Conservation (phyloP, 2,113 vertebrate genomes). For the Fukomys damarensis region DNA sequence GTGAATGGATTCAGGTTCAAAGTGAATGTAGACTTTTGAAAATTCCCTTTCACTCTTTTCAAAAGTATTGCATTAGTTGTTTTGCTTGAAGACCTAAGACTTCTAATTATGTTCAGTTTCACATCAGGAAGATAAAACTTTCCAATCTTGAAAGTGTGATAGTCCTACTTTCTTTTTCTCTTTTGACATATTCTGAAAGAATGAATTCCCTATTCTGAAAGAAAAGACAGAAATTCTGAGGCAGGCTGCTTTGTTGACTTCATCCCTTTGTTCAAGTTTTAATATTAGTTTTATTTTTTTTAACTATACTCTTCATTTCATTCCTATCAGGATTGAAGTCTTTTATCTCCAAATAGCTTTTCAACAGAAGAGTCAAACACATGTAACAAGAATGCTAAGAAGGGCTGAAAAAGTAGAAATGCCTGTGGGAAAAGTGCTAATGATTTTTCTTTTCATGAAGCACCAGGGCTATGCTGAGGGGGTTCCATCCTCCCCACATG, state of each 20-base stretch:
- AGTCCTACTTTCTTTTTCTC: conserved; percentile 46
- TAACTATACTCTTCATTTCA: conserved; percentile 54
- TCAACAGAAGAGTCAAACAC: conserved; percentile 48
- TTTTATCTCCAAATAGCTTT: conserved; percentile 63
- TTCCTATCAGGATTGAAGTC: conserved; percentile 50
- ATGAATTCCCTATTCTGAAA: conserved; percentile 18
- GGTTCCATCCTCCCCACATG: background rate
- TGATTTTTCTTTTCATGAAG: conserved; percentile 15
- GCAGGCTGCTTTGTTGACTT: background rate
- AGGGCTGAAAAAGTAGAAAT: conserved; percentile 48
- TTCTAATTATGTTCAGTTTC: conserved; percentile 54
- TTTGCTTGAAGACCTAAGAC: conserved; percentile 42
- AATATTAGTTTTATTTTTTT: conserved; percentile 50
- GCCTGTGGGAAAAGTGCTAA: background rate
- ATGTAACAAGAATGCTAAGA: conserved; percentile 21
- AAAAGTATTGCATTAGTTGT: background rate
- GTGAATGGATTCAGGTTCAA: conserved; percentile 1
- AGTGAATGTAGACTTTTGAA: conserved; percentile 15
- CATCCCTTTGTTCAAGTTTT: conserved; percentile 3
- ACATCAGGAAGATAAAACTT: background rate
- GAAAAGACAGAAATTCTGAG: conserved; percentile 43
- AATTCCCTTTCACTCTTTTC: conserved; percentile 38
- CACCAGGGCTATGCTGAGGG: background rate
- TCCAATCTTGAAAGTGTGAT: conserved; percentile 26
- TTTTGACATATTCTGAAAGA: conserved; percentile 41